Evolutionary conservation across 2,888 invertebrate species (phyloP), one percentile per base, ranked within the genome.

Genomic region (Aleiodes leptofemur): DNA sequence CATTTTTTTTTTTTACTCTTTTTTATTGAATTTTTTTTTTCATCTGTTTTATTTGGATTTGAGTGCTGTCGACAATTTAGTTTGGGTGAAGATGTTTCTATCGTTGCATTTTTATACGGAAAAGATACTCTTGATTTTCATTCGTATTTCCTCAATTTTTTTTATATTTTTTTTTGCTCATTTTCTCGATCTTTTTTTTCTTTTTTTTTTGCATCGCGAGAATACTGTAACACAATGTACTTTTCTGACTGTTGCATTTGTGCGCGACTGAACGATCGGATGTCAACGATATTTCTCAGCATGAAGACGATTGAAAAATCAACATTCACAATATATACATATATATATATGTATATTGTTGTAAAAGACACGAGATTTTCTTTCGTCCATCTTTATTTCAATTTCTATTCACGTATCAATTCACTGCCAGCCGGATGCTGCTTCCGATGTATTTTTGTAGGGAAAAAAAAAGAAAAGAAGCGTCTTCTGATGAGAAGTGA

Each of bases 241-340:
- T 59, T 59, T 31, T 34, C 29, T 59, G 59, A 59, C 59, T 59
- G 23, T 34, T 59, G 59, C 59, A 34, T 59, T 34, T 29, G 68
- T 50, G 43, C 1, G 2, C 38, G 0, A 56, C 66, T 68, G 56
- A 73, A 68, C 73, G 68, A 73, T 73, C 68, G 69, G 50, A 57
- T 73, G 69, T 73, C 69, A 31, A 23, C 14, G 48, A 51, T 73
- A 34, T 53, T 57, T 16, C 57, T n/a, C 59, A 59, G 59, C 59
- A 59, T 59, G 59, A 29, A 29, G 59, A 59, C 59, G 73, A 73
- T 73, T 73, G 73, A 73, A 73, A 69, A 74, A 74, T 74, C 69
- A 74, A 69, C 74, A 61, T 64, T 53, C 53, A 53, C 3, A 4
- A 7, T 43, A 38, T 3, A 38, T 38, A 8, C 3, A 11, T 57